Conservation (phyloP, 1,140 invertebrate genomes). For the Cherax destructor region DNA sequence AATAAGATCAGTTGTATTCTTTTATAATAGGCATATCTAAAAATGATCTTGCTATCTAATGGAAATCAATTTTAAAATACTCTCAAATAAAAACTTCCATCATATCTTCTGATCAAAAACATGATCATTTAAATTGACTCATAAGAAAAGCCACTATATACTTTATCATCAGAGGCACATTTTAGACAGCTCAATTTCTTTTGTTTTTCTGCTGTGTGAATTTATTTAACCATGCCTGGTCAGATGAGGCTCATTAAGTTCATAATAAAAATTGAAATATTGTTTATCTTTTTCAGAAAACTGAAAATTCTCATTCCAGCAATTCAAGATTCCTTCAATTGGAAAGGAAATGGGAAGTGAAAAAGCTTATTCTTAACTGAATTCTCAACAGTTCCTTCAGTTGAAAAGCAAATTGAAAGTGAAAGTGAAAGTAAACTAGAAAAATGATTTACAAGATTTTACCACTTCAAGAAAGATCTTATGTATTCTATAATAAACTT, state of each 20-base stretch:
- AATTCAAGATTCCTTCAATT: no score
- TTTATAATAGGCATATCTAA: no score
- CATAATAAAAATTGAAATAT: not conserved
- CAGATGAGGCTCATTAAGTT: conserved; percentile 43
- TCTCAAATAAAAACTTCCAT: conserved; percentile 15
- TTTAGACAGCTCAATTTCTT: not conserved
- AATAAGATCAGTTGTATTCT: no score
- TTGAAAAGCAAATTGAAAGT: not conserved
- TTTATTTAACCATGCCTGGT: not conserved
- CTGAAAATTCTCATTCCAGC: no score
- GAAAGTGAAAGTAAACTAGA: no score
- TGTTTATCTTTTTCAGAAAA: not conserved
- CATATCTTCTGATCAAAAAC: conserved; percentile 7
- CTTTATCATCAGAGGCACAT: not conserved
- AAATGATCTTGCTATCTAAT: conserved; percentile 36
- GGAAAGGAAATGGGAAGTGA: no score
- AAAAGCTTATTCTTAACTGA: no score
- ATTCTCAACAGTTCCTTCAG: not conserved
- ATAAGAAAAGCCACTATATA: not conserved
- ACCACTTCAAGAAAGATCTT: not conserved
- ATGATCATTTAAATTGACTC: no score
- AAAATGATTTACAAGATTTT: not conserved
- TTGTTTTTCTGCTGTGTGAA: not conserved
- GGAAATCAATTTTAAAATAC: conserved; percentile 17
- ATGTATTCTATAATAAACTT: not conserved